Percentiles rank a stretch among this genome's conserved stretches.
Conservation (phyloP, 2,888 invertebrate genomes). For the Shargacucullia verbasci region DNA sequence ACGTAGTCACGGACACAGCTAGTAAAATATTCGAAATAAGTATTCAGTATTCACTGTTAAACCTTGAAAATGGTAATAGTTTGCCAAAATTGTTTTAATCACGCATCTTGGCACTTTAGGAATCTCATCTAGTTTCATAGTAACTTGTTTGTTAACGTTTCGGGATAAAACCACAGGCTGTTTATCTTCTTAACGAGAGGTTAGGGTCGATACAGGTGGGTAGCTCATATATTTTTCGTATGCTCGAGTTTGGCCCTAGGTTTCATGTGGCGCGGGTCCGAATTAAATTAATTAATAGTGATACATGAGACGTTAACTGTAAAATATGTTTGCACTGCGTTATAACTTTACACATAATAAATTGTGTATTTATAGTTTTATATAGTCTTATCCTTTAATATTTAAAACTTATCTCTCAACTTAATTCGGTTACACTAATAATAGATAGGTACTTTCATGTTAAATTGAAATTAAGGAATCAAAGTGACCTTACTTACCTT, state of each 20-base stretch:
- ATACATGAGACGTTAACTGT: constrained; percentile 38
- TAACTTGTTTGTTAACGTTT: constrained; percentile 41
- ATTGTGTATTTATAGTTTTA: constrained; percentile 42
- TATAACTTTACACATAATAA: constrained; percentile 34
- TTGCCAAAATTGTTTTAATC: constrained; percentile 44
- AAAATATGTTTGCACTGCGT: constrained; percentile 37
- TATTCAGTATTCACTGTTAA: constrained; percentile 10
- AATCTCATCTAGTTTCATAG: constrained; percentile 48
- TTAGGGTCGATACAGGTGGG: constrained; percentile 27
- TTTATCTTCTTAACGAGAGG: constrained; percentile 63
- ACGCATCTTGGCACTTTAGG: constrained; percentile 37
- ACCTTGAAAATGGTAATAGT: constrained; percentile 18
- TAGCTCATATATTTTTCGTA: constrained; percentile 39
- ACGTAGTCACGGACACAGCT: no score
- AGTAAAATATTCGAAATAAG: no score
- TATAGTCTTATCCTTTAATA: no score
- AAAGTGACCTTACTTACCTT: no score
- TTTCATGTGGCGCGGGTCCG: constrained; percentile 27
- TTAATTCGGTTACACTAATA: no score
- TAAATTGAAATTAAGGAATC: no score
- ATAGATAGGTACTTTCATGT: no score
- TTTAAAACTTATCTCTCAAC: no score
- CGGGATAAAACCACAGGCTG: constrained; percentile 59
- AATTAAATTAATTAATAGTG: constrained; percentile 50
- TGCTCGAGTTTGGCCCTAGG: constrained; percentile 19